phyloP scores from a whole-genome alignment of 1,140 invertebrate species.

The Diuraphis noxia region DNA sequence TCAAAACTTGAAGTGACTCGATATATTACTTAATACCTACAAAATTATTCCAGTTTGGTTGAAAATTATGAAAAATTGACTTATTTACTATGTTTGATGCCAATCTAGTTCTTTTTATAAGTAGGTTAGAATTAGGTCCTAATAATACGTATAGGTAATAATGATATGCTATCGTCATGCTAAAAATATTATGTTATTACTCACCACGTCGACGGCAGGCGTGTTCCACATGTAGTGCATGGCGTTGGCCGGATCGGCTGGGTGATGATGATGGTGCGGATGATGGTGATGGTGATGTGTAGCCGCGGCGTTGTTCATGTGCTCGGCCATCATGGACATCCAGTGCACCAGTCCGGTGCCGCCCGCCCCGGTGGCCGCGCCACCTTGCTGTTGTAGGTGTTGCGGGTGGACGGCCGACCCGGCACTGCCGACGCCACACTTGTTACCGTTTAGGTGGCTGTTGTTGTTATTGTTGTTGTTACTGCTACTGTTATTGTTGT shows the following conservation, averaged over 20 bases:
- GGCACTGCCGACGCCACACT: conserved; percentile 14
- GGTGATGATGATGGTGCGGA: conserved; percentile 62
- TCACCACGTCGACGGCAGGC: conserved; percentile 61
- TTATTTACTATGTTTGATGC: neutral
- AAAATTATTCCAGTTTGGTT: neutral
- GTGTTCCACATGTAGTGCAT: conserved; percentile 66
- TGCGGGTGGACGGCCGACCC: conserved; percentile 26
- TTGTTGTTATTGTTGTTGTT: conserved; percentile 39
- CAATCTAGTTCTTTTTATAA: too few relatives aligned
- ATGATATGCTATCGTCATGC: neutral
- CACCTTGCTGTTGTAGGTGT: conserved; percentile 48
- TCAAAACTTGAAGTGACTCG: too few relatives aligned
- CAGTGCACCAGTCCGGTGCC: conserved; percentile 66
- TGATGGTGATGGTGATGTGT: conserved; percentile 63
- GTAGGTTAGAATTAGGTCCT: too few relatives aligned
- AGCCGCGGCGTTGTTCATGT: conserved; percentile 62
- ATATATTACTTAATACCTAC: neutral
- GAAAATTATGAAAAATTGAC: neutral
- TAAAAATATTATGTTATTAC: neutral
- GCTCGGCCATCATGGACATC: conserved; percentile 71
- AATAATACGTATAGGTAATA: too few relatives aligned
- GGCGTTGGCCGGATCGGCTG: conserved; percentile 53
- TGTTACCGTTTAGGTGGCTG: conserved; percentile 33
- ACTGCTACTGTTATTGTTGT: neutral
- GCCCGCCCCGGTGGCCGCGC: conserved; percentile 57